These are phyloP conservation scores for Nemapogon koenigi DNA, from an alignment of 2,888 invertebrate genomes.

Conservation along the genomic window DNA sequence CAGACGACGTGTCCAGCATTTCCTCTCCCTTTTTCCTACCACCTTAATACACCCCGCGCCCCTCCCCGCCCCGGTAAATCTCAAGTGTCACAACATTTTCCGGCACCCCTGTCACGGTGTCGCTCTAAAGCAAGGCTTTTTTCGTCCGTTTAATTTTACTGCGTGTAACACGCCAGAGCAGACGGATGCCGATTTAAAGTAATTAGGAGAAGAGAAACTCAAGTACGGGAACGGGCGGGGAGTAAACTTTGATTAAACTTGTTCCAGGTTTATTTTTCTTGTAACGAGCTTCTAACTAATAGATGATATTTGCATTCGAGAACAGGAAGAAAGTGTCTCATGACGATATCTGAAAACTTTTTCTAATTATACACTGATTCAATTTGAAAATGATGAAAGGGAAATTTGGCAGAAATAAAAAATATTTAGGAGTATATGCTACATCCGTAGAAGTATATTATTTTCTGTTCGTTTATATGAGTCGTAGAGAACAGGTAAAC, in stretches of 20 bases:
- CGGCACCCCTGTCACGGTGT: constrained; percentile 30
- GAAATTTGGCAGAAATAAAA: too few relatives aligned
- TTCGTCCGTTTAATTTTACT: constrained; percentile 26
- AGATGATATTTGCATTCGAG: neutral
- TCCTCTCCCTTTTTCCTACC: constrained; percentile 16
- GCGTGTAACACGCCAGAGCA: constrained; percentile 17
- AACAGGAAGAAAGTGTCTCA: too few relatives aligned
- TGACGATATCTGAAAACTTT: too few relatives aligned
- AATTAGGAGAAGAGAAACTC: constrained; percentile 6
- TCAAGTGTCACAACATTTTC: constrained; percentile 44
- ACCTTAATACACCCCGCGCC: constrained; percentile 21
- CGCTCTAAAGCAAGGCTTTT: constrained; percentile 30
- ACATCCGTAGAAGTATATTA: too few relatives aligned
- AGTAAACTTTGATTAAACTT: constrained; percentile 5
- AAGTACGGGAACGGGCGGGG: neutral
- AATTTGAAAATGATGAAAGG: too few relatives aligned
- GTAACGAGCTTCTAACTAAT: neutral
- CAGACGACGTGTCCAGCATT: constrained; percentile 45
- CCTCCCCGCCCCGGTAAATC: constrained; percentile 37
- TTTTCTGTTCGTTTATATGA: too few relatives aligned
- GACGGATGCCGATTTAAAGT: constrained; percentile 13
- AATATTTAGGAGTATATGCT: too few relatives aligned
- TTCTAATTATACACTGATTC: too few relatives aligned
- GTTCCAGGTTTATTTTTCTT: constrained; percentile 1
- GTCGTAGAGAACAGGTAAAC: too few relatives aligned